Percentiles rank a stretch among this genome's conserved stretches.
Evolutionary conservation across 2,797 vertebrate genomes (phyloP).

Genomic region (Lithobates sylvaticus): DNA sequence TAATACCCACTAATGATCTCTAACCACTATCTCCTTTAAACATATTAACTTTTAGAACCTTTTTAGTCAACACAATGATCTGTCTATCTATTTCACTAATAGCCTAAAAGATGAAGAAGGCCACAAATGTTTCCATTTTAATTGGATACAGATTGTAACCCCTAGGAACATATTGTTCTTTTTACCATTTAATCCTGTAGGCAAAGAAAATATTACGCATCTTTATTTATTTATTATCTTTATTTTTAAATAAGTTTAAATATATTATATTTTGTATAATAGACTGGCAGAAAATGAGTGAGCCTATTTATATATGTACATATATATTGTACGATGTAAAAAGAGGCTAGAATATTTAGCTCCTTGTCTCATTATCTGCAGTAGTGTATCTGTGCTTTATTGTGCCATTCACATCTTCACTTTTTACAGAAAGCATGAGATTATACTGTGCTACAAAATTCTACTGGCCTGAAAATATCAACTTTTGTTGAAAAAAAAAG

Average conservation of each 20-base stretch:
- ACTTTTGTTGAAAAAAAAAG: too few relatives aligned
- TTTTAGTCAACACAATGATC: not conserved
- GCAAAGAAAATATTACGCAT: constrained; percentile 38
- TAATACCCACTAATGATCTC: not conserved
- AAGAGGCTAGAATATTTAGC: too few relatives aligned
- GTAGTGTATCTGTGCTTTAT: too few relatives aligned
- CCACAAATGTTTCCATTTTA: not conserved
- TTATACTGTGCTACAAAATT: too few relatives aligned
- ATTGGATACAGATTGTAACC: constrained; percentile 29
- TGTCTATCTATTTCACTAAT: not conserved
- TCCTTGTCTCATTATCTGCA: too few relatives aligned
- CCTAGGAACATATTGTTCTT: constrained; percentile 19
- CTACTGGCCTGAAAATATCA: too few relatives aligned
- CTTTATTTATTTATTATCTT: not conserved
- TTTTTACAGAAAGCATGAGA: too few relatives aligned
- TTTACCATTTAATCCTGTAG: constrained; percentile 2
- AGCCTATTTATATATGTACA: too few relatives aligned
- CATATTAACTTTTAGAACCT: not conserved
- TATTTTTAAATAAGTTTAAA: not conserved
- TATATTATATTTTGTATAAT: not conserved
- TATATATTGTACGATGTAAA: too few relatives aligned
- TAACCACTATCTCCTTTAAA: constrained; percentile 1
- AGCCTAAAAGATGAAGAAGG: not conserved
- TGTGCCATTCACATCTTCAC: too few relatives aligned
- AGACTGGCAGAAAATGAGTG: too few relatives aligned